Evolutionary conservation across 2,888 invertebrate genomes (phyloP), one percentile per base, ranked within the genome.

Genomic region (Drosophila hamatofila): DNA sequence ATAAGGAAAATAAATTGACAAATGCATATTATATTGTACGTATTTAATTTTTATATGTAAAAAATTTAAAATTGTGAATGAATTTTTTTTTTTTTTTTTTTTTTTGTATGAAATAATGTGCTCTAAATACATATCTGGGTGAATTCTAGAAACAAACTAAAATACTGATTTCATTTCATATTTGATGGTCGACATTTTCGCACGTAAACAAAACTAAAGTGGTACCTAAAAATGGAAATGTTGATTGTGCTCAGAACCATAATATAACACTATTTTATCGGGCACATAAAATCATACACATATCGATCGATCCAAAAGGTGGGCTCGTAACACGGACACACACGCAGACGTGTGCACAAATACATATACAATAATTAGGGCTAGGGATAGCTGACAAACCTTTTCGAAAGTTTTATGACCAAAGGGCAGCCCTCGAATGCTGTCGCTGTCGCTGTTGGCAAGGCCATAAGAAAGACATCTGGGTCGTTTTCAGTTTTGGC

Each of bases 391-490:
- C 14, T 59, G 35, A 58, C 18, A 65, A 65, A 62, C 60, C 62
- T 55, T 65, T 60, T 23, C 27, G 48, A 68, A 71, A 58, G 52
- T 75, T 80, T 80, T 80, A 78, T 72, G 64, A 65, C 54, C 72
- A 68, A 52, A 62, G 55, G 58, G 55, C 52, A 30, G 48, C 51
- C 30, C 63, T 58, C 51, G 55, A 61, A 56, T 52, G 39, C 44
- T 44, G 65, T 14, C n/a, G 42, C 41, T 70, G 70, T 16, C n/a
- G 42, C 41, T 71, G 70, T 74, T 74, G 63, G 54, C 68, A 49
- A 69, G 54, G 62, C 54, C 33, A 63, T 58, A 60, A 63, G 33
- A 51, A 56, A 52, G 44, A 64, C 54, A 30, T 25, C 33, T 41
- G 30, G 4, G 23, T 54, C 51, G 30, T 30, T 42, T 51, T 72